These are phyloP conservation scores for Epistrophella euchroma DNA, from an alignment of 2,888 invertebrate species.

Conservation along the genomic window DNA sequence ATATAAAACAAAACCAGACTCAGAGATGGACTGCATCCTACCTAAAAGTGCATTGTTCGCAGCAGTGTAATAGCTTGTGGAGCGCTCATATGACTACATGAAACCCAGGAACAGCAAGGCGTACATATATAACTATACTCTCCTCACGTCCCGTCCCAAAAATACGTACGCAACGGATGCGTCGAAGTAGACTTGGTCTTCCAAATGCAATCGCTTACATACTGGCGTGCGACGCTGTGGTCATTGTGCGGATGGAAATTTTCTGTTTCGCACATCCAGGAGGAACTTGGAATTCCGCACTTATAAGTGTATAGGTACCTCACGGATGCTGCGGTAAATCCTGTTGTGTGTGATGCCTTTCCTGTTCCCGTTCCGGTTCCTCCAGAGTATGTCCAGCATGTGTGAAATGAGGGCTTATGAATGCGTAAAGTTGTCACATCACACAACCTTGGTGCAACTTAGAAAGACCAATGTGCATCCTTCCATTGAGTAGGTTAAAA, in stretches of 20 bases:
- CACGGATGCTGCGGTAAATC: conserved; percentile 66
- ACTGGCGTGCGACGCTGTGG: conserved; percentile 75
- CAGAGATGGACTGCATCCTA: conserved; percentile 61
- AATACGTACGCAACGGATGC: conserved; percentile 52
- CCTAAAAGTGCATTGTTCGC: conserved; percentile 57
- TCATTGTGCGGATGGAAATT: conserved; percentile 71
- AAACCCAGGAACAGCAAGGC: not conserved
- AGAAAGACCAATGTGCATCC: conserved; percentile 43
- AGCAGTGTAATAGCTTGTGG: conserved; percentile 55
- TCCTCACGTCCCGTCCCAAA: conserved; percentile 4
- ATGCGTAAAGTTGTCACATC: conserved; percentile 70
- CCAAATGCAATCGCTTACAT: conserved; percentile 67
- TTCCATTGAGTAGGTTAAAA: conserved; percentile 17
- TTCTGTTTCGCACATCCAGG: conserved; percentile 56
- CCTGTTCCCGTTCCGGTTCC: conserved; percentile 5
- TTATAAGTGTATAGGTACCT: conserved; percentile 65
- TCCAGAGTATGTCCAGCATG: conserved; percentile 31
- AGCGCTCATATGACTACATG: not conserved
- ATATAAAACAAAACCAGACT: conserved; percentile 19
- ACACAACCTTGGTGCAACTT: conserved; percentile 56
- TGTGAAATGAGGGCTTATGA: conserved; percentile 63
- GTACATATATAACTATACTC: too few species aligned
- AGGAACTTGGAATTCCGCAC: conserved; percentile 68
- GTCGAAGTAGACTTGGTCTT: conserved; percentile 9
- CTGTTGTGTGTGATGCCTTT: conserved; percentile 46